Evolutionary conservation across 1,140 invertebrate genomes (phyloP).

Genomic region (Drosophila triauraria): DNA sequence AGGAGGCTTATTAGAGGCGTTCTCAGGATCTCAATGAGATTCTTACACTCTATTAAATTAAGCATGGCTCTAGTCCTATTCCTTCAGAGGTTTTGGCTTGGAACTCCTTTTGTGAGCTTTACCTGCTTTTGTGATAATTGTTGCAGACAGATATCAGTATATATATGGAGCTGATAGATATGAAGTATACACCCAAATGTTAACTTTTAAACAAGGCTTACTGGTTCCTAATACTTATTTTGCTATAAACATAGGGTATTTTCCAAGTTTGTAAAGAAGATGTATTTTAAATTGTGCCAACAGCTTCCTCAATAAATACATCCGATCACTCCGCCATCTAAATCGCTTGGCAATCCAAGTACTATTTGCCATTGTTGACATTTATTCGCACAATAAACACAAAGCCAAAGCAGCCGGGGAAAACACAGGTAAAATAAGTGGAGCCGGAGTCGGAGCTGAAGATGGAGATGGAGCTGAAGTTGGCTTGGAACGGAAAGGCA

Average conservation of each 20-base stretch:
- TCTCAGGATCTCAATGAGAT: conserved; percentile 16
- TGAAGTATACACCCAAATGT: not conserved
- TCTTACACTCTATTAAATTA: conserved; percentile 40
- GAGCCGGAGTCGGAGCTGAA: conserved; percentile 4
- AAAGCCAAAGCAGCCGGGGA: conserved; percentile 42
- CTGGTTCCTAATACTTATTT: not conserved
- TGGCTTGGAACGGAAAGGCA: conserved; percentile 26
- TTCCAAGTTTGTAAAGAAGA: too few relatives aligned
- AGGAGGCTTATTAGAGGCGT: conserved; percentile 6
- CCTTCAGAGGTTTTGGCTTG: not conserved
- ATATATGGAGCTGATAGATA: not conserved
- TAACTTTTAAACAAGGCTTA: not conserved
- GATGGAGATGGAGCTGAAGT: conserved; percentile 7
- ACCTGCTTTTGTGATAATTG: conserved; percentile 26
- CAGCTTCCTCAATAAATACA: not conserved
- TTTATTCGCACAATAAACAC: conserved; percentile 67
- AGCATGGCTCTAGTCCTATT: conserved; percentile 28
- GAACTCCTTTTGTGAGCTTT: conserved; percentile 12
- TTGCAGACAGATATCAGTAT: conserved; percentile 5
- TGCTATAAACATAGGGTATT: not conserved
- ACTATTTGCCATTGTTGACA: conserved; percentile 54
- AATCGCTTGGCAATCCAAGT: conserved; percentile 36
- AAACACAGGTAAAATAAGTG: conserved; percentile 32
- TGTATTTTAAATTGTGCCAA: not conserved
- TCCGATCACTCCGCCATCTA: conserved; percentile 16